phyloP scores from a whole-genome alignment of 2,797 vertebrate species.

The Chaenodraco wilsoni region DNA sequence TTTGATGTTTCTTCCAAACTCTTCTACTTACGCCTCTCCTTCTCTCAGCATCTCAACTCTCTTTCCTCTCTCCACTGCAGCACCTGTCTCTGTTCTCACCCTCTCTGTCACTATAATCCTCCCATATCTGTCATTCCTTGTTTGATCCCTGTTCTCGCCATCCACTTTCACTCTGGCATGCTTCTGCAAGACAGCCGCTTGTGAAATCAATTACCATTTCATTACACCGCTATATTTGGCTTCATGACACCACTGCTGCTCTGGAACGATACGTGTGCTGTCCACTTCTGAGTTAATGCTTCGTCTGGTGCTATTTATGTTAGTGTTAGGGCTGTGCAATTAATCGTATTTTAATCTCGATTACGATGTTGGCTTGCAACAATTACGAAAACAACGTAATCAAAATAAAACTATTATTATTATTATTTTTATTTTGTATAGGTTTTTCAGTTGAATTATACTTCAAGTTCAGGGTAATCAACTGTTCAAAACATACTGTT shows the following conservation, averaged over 20 bases:
- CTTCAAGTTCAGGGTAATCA: too few relatives aligned
- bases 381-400: too few relatives aligned
- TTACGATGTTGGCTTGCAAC: too few relatives aligned
- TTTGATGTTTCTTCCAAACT: slow-evolving; percentile 7
- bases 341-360: too few relatives aligned
- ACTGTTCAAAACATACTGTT: too few relatives aligned
- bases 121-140: slow-evolving; percentile 13
- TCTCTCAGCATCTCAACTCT: neutral
- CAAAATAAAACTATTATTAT: too few relatives aligned
- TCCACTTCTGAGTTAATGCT: slow-evolving; percentile 9
- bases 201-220: slow-evolving; percentile 71
- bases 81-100: slow-evolving; percentile 9
- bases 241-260: slow-evolving; percentile 44
- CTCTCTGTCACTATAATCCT: neutral
- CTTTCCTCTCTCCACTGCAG: neutral
- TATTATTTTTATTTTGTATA: too few relatives aligned
- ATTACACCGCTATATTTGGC: slow-evolving; percentile 60
- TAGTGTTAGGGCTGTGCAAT: too few relatives aligned
- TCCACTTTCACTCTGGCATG: slow-evolving; percentile 33
- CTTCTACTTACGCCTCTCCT: neutral
- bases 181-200: slow-evolving; percentile 64
- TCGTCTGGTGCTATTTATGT: neutral
- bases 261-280: slow-evolving; percentile 38
- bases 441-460: too few relatives aligned
- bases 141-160: slow-evolving; percentile 22